phyloP scores from a whole-genome alignment of 1,140 invertebrate species.

The Leptonema lineaticorne region DNA sequence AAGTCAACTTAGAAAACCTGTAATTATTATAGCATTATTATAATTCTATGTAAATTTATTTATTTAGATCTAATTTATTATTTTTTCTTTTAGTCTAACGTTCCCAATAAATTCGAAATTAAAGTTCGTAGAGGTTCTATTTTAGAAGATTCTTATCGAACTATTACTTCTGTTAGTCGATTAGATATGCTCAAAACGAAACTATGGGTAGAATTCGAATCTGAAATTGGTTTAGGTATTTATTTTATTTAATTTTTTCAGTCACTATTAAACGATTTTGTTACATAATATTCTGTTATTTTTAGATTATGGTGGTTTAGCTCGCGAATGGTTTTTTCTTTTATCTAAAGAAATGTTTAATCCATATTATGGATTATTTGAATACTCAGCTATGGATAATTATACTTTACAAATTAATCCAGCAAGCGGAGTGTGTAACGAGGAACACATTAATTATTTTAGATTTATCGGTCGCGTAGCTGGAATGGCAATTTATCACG shows the following conservation, averaged over 20 bases:
- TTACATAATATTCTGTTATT: constrained; percentile 9
- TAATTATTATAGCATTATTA: constrained; percentile 63
- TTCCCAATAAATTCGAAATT: constrained; percentile 98
- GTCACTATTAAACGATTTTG: neutral
- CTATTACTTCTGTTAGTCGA: constrained; percentile 81
- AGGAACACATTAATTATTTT: constrained; percentile 97
- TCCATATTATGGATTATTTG: constrained; percentile 98
- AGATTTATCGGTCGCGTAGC: constrained; percentile 98
- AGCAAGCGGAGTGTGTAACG: constrained; percentile 93
- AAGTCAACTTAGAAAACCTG: constrained; percentile 91
- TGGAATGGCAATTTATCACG: constrained; percentile 99
- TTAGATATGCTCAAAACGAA: constrained; percentile 93
- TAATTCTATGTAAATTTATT: neutral
- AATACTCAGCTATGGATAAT: constrained; percentile 99
- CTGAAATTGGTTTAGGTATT: constrained; percentile 82
- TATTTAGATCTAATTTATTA: constrained; percentile 19
- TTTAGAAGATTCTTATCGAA: constrained; percentile 93
- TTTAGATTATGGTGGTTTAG: constrained; percentile 93
- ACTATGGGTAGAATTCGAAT: constrained; percentile 98
- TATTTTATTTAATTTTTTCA: constrained; percentile 15
- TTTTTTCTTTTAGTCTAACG: constrained; percentile 72
- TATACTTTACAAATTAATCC: constrained; percentile 99
- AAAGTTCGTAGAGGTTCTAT: constrained; percentile 88
- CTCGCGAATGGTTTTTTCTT: constrained; percentile 97
- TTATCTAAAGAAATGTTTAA: constrained; percentile 99